Conservation (phyloP, 2,888 invertebrate genomes). For the Odontocolon sp. region DNA sequence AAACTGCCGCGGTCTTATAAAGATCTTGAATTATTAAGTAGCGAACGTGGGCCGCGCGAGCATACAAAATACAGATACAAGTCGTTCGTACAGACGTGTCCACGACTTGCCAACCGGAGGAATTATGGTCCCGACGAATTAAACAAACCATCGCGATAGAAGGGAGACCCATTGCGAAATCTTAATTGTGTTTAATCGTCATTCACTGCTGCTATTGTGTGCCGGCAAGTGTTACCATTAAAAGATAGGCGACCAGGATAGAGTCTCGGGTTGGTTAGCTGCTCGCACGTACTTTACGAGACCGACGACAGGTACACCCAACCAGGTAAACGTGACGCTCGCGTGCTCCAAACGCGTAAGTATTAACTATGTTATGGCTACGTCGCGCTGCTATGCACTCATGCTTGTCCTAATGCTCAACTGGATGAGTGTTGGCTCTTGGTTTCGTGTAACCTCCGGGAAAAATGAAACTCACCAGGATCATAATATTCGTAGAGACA, state of each 20-base stretch:
- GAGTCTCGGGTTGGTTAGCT: slow-evolving; percentile 17
- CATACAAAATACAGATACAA: not conserved
- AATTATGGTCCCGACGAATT: slow-evolving; percentile 55
- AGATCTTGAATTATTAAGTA: slow-evolving; percentile 59
- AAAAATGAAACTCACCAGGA: slow-evolving; percentile 34
- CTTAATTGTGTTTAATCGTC: slow-evolving; percentile 73
- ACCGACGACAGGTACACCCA: slow-evolving; percentile 72
- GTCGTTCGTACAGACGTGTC: slow-evolving; percentile 28
- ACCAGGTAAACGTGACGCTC: slow-evolving; percentile 72
- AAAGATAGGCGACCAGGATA: slow-evolving; percentile 53
- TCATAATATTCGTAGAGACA: slow-evolving; percentile 18
- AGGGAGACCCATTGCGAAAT: slow-evolving; percentile 62
- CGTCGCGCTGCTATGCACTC: slow-evolving; percentile 61
- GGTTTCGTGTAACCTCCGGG: slow-evolving; percentile 30
- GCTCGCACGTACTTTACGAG: slow-evolving; percentile 67
- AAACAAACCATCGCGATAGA: slow-evolving; percentile 67
- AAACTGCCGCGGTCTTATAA: slow-evolving; percentile 57
- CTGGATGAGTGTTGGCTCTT: slow-evolving; percentile 36
- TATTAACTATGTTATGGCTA: slow-evolving; percentile 66
- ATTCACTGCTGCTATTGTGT: slow-evolving; percentile 70
- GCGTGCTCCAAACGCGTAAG: slow-evolving; percentile 73
- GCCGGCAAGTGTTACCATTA: slow-evolving; percentile 65
- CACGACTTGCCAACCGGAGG: slow-evolving; percentile 28
- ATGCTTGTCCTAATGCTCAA: slow-evolving; percentile 25
- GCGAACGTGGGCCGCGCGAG: slow-evolving; percentile 54